Conservation (phyloP, 2,888 invertebrate species). For the Campaea margaritaria region DNA sequence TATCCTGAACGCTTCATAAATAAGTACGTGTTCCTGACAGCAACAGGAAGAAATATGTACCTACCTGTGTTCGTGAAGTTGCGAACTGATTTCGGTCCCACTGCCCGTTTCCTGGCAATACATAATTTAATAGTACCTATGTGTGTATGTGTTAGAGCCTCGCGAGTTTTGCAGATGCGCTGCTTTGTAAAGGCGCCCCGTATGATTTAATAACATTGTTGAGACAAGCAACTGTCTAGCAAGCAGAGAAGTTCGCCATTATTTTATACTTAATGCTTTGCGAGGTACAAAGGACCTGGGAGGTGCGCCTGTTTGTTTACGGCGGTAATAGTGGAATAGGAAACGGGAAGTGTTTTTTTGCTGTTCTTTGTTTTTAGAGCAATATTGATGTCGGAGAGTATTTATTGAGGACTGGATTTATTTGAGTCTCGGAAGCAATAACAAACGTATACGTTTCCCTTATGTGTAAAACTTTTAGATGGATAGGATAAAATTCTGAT, state of each 20-base stretch:
- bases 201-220: conserved; percentile 58
- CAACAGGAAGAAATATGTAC: conserved; percentile 27
- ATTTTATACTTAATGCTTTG: conserved; percentile 52
- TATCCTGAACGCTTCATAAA: conserved; percentile 22
- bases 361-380: conserved; percentile 16
- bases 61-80: conserved; percentile 14
- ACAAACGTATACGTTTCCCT: not conserved
- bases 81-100: conserved; percentile 30
- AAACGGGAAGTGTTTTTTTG: conserved; percentile 17
- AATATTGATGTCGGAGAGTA: conserved; percentile 20
- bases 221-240: conserved; percentile 49
- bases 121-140: conserved; percentile 17
- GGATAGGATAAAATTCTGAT: no score
- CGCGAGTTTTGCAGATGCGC: conserved; percentile 34
- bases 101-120: conserved; percentile 16
- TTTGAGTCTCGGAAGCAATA: conserved; percentile 34
- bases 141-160: conserved; percentile 11
- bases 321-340: conserved; percentile 36
- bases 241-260: conserved; percentile 48
- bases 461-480: no score
- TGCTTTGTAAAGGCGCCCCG: conserved; percentile 45
- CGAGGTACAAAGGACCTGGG: conserved; percentile 43
- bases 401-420: conserved; percentile 36
- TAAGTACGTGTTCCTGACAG: conserved; percentile 21
- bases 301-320: conserved; percentile 24